A percentile compares a stretch with the other conserved stretches of the same genome.
phyloP scores from a whole-genome alignment of 2,888 invertebrate species.

The Drosophila macrothrix region DNA sequence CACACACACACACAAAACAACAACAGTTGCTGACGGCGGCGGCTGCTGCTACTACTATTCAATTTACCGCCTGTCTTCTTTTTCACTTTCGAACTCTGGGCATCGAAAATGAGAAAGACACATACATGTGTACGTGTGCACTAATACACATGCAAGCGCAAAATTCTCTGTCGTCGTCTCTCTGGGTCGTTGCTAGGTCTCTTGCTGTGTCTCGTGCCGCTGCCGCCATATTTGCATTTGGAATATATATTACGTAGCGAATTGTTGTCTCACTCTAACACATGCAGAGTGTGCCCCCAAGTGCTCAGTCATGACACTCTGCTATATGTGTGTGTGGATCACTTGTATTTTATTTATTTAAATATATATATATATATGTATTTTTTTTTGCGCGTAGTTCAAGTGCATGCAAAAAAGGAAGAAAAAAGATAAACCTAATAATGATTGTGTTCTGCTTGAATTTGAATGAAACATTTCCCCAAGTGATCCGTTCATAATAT shows the following conservation, averaged over 20 bases:
- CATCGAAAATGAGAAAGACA: constrained; percentile 46
- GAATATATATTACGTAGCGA: constrained; percentile 71
- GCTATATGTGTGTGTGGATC: constrained; percentile 42
- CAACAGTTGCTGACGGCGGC: constrained; percentile 17
- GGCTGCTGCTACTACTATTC: constrained; percentile 9
- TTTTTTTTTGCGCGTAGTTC: constrained; percentile 64
- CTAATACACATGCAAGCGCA: constrained; percentile 35
- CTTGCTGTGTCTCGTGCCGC: constrained; percentile 62
- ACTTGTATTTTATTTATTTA: constrained; percentile 77
- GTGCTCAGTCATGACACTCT: constrained; percentile 36
- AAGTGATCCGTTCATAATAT: background rate
- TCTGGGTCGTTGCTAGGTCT: constrained; percentile 27
- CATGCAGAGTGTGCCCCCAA: constrained; percentile 34
- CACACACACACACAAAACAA: constrained; percentile 20
- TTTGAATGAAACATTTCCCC: constrained; percentile 31
- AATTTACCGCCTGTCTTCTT: constrained; percentile 52
- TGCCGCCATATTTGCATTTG: constrained; percentile 79
- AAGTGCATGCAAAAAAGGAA: constrained; percentile 55
- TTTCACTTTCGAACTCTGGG: constrained; percentile 63
- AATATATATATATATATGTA: constrained; percentile 63
- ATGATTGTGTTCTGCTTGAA: constrained; percentile 28
- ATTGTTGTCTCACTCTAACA: constrained; percentile 63
- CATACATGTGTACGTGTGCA: constrained; percentile 9
- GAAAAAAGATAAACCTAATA: constrained; percentile 13
- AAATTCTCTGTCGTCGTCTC: constrained; percentile 22